Evolutionary conservation across 2,888 invertebrate genomes (phyloP).

Genomic region (Mantis religiosa): DNA sequence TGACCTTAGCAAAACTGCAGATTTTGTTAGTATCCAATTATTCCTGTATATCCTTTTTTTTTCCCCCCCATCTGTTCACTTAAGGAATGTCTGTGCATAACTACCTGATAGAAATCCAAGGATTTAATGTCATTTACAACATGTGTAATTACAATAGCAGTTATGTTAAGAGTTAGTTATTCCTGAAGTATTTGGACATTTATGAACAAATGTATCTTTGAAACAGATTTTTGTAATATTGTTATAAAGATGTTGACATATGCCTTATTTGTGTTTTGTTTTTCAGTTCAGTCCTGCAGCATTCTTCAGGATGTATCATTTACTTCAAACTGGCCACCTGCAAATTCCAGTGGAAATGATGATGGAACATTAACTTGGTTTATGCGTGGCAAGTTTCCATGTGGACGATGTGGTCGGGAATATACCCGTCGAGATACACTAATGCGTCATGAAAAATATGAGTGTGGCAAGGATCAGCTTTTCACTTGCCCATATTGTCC

Average conservation of each 20-base stretch:
- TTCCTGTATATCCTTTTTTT: too few species aligned
- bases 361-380: not conserved
- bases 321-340: not conserved
- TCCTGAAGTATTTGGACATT: too few species aligned
- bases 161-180: too few species aligned
- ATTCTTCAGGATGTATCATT: not conserved
- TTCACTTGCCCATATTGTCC: slow-evolving; percentile 49
- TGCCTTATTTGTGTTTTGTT: not conserved
- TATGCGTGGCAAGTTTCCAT: slow-evolving; percentile 32
- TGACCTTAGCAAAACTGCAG: too few species aligned
- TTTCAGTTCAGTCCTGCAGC: not conserved
- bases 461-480: slow-evolving; percentile 50
- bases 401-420: slow-evolving; percentile 36
- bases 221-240: too few species aligned
- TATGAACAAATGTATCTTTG: too few species aligned
- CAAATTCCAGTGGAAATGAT: not conserved
- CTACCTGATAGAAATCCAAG: too few species aligned
- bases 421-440: slow-evolving; percentile 38
- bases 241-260: not conserved
- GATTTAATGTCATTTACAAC: too few species aligned
- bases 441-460: slow-evolving; percentile 42
- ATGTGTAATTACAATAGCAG: too few species aligned
- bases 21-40: too few species aligned
- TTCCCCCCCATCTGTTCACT: too few species aligned
- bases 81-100: too few species aligned